Conservation (phyloP, 2,888 invertebrate genomes). For the Phengaris alcon region DNA sequence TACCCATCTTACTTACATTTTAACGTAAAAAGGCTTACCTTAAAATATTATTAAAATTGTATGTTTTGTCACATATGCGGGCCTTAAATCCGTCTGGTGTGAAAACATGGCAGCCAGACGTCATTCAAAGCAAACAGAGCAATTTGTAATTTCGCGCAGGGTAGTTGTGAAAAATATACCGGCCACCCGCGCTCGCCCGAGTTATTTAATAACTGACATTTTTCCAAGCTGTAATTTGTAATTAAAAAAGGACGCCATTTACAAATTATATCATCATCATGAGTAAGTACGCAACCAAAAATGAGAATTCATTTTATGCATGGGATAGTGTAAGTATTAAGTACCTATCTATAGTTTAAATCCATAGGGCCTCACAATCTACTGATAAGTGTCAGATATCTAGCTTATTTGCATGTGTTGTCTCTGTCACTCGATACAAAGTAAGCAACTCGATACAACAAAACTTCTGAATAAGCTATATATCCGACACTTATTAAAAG, state of each 20-base stretch:
- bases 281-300: too few species aligned
- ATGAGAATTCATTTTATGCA: too few species aligned
- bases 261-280: not conserved
- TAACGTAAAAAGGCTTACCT: not conserved
- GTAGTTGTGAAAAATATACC: conserved; percentile 10
- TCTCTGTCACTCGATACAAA: too few species aligned
- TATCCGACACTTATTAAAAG: too few species aligned
- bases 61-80: not conserved
- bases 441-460: too few species aligned
- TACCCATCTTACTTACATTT: not conserved
- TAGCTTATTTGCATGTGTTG: too few species aligned
- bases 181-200: not conserved
- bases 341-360: too few species aligned
- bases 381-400: too few species aligned
- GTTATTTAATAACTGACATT: conserved; percentile 15
- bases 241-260: not conserved
- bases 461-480: too few species aligned
- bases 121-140: conserved; percentile 22
- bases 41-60: not conserved
- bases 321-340: too few species aligned
- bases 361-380: too few species aligned
- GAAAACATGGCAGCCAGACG: conserved; percentile 29
- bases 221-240: conserved; percentile 1
- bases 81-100: not conserved
- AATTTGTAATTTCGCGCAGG: conserved; percentile 24